Evolutionary conservation across 37 sponge, comb jelly and placozoan species (phyloP), one percentile per base, ranked within the genome.

Genomic region (Ephydatia muelleri): DNA sequence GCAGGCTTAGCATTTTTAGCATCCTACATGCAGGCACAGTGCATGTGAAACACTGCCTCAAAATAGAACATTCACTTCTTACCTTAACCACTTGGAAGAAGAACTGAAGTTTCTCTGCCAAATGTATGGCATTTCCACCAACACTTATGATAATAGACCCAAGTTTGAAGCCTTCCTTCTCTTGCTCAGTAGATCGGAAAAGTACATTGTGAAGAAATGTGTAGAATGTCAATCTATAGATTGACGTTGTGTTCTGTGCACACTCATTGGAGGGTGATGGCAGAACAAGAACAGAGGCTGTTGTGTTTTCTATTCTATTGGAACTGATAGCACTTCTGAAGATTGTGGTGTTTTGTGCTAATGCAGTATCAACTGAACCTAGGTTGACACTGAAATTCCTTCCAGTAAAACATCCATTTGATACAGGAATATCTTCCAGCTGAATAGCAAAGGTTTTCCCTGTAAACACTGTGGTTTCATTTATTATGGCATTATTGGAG

Each of bases 1-100:
- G 96, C 93, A 28, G 76, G 91, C 0, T 75, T 36, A 21, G 90
- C 93, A 81, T 75, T 90, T 21, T 87, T 89, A 26, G 96, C 93
- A 75, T 95, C 90, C 96, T 95, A 70, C 4, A 81, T 22, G 74
- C 26, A 79, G 28, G 2, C 37, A 67, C 36, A n/a, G n/a, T n/a
- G n/a, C n/a, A n/a, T n/a, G n/a, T n/a, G n/a, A n/a, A n/a, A 70
- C 78, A 25, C 5, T 23, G 39, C 4, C 23, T 2, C 37, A 77
- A 38, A 3, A 77, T 47, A 25, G 27, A 5, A 29, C 30, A 43
- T 48, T 35, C 76, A 37, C 77, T 43, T 23, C 30, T 36, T 29
- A 38, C 57, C 57, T 57, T 57, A 4, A 57, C 72, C 11, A 57
- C 57, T 57, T 57, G 57, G 16, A 57, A 57, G 9, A 21, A 57